Conservation (phyloP, 2,113 vertebrate species). For the Baryphthengus martii region DNA sequence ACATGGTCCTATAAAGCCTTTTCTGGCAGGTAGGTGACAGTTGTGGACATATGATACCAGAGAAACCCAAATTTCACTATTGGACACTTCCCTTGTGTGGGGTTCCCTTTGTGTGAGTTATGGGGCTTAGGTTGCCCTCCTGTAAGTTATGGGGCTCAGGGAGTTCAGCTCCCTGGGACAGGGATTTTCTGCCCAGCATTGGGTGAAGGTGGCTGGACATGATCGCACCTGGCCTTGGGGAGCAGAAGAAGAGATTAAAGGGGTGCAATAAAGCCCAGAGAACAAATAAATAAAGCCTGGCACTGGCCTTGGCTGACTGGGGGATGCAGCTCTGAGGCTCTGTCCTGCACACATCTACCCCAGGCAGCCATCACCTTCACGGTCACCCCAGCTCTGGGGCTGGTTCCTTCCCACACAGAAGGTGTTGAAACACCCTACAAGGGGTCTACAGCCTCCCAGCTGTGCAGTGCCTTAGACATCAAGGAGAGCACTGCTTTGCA, state of each 20-base stretch:
- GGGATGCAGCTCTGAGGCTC: background rate
- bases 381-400: background rate
- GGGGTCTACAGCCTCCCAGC: background rate
- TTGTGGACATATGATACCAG: background rate
- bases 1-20: background rate
- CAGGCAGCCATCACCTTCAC: fast-evolving
- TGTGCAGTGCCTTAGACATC: background rate
- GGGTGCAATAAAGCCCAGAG: background rate
- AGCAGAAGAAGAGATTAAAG: background rate
- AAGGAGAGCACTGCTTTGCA: background rate
- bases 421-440: fast-evolving
- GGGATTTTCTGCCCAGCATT: background rate
- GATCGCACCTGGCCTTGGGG: background rate
- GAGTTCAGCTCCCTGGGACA: background rate
- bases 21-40: background rate
- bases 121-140: background rate
- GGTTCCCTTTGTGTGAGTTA: background rate
- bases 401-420: background rate
- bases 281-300: background rate
- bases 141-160: fast-evolving
- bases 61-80: background rate
- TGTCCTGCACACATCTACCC: too few species aligned
- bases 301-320: background rate
- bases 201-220: background rate
- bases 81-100: background rate